Conservation (phyloP, 2,888 invertebrate species). For the Limnephilus marmoratus region DNA sequence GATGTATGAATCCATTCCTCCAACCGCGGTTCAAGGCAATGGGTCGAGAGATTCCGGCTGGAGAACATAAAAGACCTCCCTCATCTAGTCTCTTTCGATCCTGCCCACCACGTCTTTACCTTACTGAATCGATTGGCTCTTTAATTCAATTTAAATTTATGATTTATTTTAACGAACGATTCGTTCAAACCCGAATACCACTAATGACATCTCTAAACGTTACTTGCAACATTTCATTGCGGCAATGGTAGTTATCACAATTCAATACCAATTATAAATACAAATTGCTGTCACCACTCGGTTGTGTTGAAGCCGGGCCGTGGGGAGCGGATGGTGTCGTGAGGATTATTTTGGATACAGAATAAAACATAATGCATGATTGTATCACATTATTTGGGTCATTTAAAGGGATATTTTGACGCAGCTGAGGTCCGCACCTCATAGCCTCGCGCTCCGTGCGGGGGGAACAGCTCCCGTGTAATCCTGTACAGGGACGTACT, state of each 20-base stretch:
- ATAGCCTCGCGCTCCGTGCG: slow-evolving; percentile 47
- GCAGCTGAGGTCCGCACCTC: slow-evolving; percentile 64
- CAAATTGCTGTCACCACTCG: not conserved
- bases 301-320: not conserved
- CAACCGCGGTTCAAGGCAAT: too few species aligned
- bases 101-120: too few species aligned
- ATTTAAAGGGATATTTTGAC: slow-evolving; percentile 65
- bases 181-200: not conserved
- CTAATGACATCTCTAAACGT: not conserved
- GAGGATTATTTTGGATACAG: slow-evolving; percentile 7
- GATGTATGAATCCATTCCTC: too few species aligned
- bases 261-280: not conserved
- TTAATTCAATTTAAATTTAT: too few species aligned
- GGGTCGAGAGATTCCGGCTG: too few species aligned
- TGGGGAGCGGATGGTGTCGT: not conserved
- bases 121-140: too few species aligned
- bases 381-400: slow-evolving; percentile 64
- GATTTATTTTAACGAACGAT: too few species aligned
- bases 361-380: slow-evolving; percentile 59
- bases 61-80: too few species aligned
- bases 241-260: not conserved
- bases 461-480: slow-evolving; percentile 51
- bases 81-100: too few species aligned
- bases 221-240: not conserved
- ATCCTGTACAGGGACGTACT: slow-evolving; percentile 51